Evolutionary conservation across 2,888 invertebrate species (phyloP).

Genomic region (Dasysyrphus tricinctus): DNA sequence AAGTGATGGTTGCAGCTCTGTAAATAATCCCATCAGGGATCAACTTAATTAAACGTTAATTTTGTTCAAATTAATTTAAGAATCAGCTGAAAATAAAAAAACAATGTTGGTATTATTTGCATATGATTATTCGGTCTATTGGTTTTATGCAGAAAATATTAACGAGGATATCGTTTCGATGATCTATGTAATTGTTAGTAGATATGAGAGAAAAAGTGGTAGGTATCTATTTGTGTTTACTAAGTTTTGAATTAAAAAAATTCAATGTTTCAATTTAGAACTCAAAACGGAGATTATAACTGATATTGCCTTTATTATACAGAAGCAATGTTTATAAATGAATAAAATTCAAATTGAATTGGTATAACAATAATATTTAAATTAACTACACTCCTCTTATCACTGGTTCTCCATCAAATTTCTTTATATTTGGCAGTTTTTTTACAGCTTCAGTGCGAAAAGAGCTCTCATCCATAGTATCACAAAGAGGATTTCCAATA

Average conservation of each 20-base stretch:
- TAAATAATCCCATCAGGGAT: constrained; percentile 64
- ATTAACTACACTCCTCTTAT: constrained; percentile 83
- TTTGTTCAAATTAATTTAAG: constrained; percentile 38
- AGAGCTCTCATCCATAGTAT: constrained; percentile 88
- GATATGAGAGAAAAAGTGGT: too few relatives aligned
- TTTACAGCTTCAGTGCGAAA: constrained; percentile 90
- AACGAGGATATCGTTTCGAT: too few relatives aligned
- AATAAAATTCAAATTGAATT: too few relatives aligned
- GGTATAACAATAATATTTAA: too few relatives aligned
- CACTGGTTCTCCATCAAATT: constrained; percentile 91
- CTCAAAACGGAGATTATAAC: too few relatives aligned
- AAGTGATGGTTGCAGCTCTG: constrained; percentile 78
- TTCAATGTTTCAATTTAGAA: too few relatives aligned
- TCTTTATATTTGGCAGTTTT: constrained; percentile 90
- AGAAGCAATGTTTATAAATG: too few relatives aligned
- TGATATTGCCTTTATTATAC: too few relatives aligned
- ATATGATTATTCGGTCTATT: background rate
- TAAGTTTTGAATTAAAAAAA: too few relatives aligned
- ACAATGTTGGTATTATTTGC: background rate
- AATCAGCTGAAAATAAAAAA: background rate
- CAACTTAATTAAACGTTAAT: constrained; percentile 1
- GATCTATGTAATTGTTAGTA: too few relatives aligned
- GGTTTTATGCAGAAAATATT: background rate
- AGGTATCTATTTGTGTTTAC: too few relatives aligned
- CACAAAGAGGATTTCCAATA: constrained; percentile 91